Conservation (phyloP, 2,888 invertebrate species). For the Cheilosia urbana region DNA sequence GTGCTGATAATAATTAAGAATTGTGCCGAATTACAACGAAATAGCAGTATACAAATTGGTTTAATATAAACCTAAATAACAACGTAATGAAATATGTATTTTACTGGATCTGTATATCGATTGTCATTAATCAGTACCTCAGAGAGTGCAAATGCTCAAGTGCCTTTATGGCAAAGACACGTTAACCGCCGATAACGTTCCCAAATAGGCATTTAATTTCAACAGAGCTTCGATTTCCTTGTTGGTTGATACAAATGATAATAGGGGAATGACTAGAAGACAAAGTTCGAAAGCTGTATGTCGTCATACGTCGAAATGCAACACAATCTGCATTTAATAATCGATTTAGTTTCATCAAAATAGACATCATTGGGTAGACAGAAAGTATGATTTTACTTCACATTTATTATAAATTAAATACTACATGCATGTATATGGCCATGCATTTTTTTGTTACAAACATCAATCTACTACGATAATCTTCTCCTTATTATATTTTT, state of each 20-base stretch:
- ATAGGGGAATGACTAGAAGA: neutral
- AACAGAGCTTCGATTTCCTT: neutral
- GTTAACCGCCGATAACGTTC: conserved; percentile 5
- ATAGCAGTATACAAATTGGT: too few species aligned
- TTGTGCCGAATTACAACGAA: too few species aligned
- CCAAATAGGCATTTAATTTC: conserved; percentile 1
- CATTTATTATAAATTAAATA: conserved; percentile 11
- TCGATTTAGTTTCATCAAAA: neutral
- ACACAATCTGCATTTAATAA: conserved; percentile 6
- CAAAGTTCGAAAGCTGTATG: conserved; percentile 56
- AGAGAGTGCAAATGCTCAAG: neutral
- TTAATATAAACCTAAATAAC: too few species aligned
- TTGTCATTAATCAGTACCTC: neutral
- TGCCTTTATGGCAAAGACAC: neutral
- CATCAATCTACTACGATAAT: conserved; percentile 31
- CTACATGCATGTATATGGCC: conserved; percentile 3
- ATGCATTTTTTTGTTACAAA: conserved; percentile 16
- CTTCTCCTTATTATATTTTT: conserved; percentile 12
- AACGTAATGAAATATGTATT: too few species aligned
- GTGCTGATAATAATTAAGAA: too few species aligned
- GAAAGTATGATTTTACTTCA: conserved; percentile 2
- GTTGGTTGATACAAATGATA: neutral
- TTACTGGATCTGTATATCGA: neutral
- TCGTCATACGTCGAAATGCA: conserved; percentile 51
- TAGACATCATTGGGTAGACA: neutral